phyloP scores from a whole-genome alignment of 2,888 invertebrate genomes.

The Drosophila dives region DNA sequence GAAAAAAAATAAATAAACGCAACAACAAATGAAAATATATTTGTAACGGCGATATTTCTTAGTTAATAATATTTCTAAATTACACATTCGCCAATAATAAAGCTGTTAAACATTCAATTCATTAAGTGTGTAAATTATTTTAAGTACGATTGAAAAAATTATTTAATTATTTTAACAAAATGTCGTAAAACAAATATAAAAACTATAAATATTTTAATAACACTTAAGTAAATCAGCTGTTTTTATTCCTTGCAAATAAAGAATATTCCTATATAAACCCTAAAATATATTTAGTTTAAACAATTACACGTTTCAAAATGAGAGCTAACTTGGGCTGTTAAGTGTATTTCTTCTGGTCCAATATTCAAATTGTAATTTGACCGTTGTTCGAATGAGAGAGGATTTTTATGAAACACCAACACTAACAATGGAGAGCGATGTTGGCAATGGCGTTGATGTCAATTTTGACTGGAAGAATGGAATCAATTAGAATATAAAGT shows the following conservation, averaged over 20 bases:
- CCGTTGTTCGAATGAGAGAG: too few species aligned
- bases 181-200: background rate
- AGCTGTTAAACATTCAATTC: too few species aligned
- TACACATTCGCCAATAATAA: too few species aligned
- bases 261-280: background rate
- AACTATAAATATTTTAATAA: background rate
- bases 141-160: too few species aligned
- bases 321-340: background rate
- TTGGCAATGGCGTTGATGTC: background rate
- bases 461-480: too few species aligned
- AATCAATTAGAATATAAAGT: too few species aligned
- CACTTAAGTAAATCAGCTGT: slow-evolving; percentile 30
- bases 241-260: background rate
- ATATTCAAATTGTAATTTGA: background rate
- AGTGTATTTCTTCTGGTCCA: background rate
- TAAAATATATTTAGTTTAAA: background rate
- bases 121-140: too few species aligned
- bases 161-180: background rate
- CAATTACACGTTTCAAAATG: background rate
- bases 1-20: background rate
- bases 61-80: too few species aligned
- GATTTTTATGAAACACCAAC: too few species aligned
- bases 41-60: background rate
- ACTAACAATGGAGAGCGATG: background rate
- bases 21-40: background rate